Evolutionary conservation across 2,888 invertebrate genomes (phyloP).

Genomic region (Drosophila diplacantha): DNA sequence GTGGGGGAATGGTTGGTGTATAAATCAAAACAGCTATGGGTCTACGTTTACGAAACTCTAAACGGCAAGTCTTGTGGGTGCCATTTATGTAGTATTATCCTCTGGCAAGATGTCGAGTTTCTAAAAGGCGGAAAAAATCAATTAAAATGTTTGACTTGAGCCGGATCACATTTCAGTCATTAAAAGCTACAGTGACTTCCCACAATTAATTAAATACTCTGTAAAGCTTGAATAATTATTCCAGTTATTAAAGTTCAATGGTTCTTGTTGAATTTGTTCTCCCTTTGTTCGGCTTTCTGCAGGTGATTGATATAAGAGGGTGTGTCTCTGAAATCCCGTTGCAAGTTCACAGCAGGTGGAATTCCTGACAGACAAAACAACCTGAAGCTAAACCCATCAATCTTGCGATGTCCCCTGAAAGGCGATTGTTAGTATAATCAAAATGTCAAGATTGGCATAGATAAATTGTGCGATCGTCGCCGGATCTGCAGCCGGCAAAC

Average conservation of each 20-base stretch:
- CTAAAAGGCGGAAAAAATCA: slow-evolving; percentile 1
- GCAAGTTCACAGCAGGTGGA: slow-evolving; percentile 22
- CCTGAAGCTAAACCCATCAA: slow-evolving; percentile 18
- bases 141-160: neutral
- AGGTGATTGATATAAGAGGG: slow-evolving; percentile 4
- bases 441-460: slow-evolving; percentile 57
- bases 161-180: neutral
- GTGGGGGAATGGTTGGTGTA: too few species aligned
- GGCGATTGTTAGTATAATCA: slow-evolving; percentile 30
- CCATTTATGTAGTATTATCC: too few species aligned
- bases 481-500: slow-evolving; percentile 29
- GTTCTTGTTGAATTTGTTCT: neutral
- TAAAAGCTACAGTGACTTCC: neutral
- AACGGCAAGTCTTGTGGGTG: too few species aligned
- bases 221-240: neutral
- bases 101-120: neutral
- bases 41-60: too few species aligned
- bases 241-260: slow-evolving; percentile 3
- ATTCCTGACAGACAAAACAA: slow-evolving; percentile 9
- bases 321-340: slow-evolving; percentile 32
- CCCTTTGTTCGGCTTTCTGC: slow-evolving; percentile 6
- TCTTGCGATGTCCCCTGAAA: slow-evolving; percentile 32
- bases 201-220: slow-evolving; percentile 1
- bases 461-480: slow-evolving; percentile 44
- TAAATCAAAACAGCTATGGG: too few species aligned